phyloP scores from a whole-genome alignment of 2,888 invertebrate genomes.

The Antitype chi region DNA sequence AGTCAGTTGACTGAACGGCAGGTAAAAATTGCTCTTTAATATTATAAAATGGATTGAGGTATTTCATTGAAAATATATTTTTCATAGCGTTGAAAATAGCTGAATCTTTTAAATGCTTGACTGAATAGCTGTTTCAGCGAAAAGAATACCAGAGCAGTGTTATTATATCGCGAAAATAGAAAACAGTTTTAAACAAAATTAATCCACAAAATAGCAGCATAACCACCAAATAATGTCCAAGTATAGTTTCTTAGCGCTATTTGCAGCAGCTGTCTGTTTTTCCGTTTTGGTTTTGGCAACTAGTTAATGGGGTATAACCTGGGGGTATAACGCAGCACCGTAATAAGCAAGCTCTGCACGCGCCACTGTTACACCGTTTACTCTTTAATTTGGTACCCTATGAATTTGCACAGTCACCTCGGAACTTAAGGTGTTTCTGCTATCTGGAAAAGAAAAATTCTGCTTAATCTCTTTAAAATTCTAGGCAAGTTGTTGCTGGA shows the following conservation, averaged over 20 bases:
- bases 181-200: conserved; percentile 31
- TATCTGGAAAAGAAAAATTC: conserved; percentile 17
- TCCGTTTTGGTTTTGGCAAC: conserved; percentile 51
- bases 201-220: conserved; percentile 17
- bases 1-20: conserved; percentile 14
- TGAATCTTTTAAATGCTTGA: conserved; percentile 17
- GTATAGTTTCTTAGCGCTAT: conserved; percentile 50
- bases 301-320: conserved; percentile 44
- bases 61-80: conserved; percentile 26
- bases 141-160: conserved; percentile 21
- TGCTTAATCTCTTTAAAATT: conserved; percentile 24
- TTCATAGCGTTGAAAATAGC: conserved; percentile 23
- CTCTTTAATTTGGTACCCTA: conserved; percentile 56
- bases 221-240: conserved; percentile 43
- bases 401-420: conserved; percentile 54
- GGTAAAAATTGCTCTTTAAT: conserved; percentile 23
- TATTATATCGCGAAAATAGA: conserved; percentile 24
- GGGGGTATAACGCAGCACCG: conserved; percentile 43
- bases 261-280: conserved; percentile 56
- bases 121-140: conserved; percentile 21
- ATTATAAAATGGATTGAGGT: conserved; percentile 11
- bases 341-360: conserved; percentile 58
- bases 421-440: conserved; percentile 43
- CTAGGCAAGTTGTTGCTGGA: conserved; percentile 10
- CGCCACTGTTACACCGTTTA: conserved; percentile 49